Evolutionary conservation across 1,140 invertebrate species (phyloP).

Genomic region (Drosophila ogumai): DNA sequence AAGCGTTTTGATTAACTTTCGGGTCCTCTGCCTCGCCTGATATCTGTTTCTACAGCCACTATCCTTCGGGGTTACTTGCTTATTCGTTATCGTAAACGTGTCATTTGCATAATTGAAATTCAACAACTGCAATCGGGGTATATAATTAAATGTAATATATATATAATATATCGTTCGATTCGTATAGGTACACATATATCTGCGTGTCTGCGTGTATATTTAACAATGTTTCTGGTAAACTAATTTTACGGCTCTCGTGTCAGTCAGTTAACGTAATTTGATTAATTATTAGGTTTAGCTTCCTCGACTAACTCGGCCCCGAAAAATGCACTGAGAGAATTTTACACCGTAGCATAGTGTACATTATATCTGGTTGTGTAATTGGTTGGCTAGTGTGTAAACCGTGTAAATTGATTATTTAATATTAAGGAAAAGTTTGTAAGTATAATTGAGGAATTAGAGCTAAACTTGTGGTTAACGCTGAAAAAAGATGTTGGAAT

Average conservation of each 20-base stretch:
- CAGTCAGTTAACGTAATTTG: constrained; percentile 49
- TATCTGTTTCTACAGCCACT: constrained; percentile 59
- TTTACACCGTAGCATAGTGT: constrained; percentile 14
- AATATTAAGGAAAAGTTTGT: constrained; percentile 29
- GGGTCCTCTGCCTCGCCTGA: constrained; percentile 54
- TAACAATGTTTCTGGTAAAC: constrained; percentile 50
- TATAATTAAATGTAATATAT: constrained; percentile 33
- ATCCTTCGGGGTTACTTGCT: constrained; percentile 41
- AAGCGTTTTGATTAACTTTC: constrained; percentile 71
- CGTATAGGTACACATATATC: constrained; percentile 33
- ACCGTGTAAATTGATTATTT: constrained; percentile 31
- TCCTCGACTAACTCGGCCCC: constrained; percentile 54
- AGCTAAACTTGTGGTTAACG: constrained; percentile 41
- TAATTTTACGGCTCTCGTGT: constrained; percentile 56
- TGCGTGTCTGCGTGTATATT: constrained; percentile 43
- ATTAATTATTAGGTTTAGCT: constrained; percentile 23
- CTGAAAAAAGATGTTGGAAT: constrained; percentile 46
- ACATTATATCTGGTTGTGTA: constrained; percentile 27
- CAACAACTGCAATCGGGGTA: constrained; percentile 72
- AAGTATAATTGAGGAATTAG: constrained; percentile 41
- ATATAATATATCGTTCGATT: constrained; percentile 49
- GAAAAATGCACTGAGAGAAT: constrained; percentile 35
- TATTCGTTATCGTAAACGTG: constrained; percentile 41
- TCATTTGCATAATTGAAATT: constrained; percentile 65
- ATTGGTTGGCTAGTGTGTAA: constrained; percentile 32